A percentile compares a stretch with the other conserved stretches of the same genome.
phyloP scores from a whole-genome alignment of 1,140 invertebrate genomes.

The Lepidurus arcticus region DNA sequence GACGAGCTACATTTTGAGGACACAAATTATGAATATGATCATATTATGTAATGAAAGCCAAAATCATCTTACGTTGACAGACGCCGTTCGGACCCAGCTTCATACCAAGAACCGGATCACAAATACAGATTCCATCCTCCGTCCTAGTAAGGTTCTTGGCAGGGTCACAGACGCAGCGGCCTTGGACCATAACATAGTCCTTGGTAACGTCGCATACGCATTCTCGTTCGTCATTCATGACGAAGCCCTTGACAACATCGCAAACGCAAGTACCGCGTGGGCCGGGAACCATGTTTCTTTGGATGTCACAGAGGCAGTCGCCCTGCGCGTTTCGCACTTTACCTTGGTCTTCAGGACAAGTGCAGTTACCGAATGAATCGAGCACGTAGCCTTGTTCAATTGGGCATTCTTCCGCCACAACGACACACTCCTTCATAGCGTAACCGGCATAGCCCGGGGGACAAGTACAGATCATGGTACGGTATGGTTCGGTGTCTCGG shows the following conservation, averaged over 20 bases:
- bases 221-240: conserved; percentile 56
- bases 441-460: conserved; percentile 64
- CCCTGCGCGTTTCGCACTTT: conserved; percentile 62
- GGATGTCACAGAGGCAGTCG: conserved; percentile 53
- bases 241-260: conserved; percentile 54
- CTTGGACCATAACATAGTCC: conserved; percentile 62
- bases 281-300: conserved; percentile 61
- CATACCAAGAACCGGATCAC: conserved; percentile 37
- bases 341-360: conserved; percentile 63
- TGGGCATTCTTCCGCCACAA: conserved; percentile 52
- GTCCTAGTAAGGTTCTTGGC: conserved; percentile 61
- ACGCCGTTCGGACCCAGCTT: conserved; percentile 28
- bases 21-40: no score
- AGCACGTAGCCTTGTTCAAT: conserved; percentile 64
- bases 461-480: conserved; percentile 82
- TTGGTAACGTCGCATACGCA: conserved; percentile 51
- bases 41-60: conserved; percentile 37
- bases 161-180: conserved; percentile 66
- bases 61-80: conserved; percentile 24
- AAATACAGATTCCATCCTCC: conserved; percentile 61
- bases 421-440: conserved; percentile 51
- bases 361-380: conserved; percentile 62
- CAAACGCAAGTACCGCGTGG: conserved; percentile 58
- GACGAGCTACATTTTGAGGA: conserved; percentile 33
- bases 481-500: conserved; percentile 67